Conservation (phyloP, 2,888 invertebrate species). For the Agonopterix subpropinquella region DNA sequence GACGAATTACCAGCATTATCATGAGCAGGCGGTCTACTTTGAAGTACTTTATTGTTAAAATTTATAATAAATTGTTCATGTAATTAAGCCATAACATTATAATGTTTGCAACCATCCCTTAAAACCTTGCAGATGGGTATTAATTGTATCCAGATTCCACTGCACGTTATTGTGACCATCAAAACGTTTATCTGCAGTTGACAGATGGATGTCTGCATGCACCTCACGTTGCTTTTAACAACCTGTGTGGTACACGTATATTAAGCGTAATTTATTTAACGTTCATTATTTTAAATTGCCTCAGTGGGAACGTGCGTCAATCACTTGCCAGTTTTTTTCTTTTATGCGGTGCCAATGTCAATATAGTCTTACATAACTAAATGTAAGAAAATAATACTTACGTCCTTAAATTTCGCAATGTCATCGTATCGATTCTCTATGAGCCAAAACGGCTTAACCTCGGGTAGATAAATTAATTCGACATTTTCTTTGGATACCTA, state of each 20-base stretch:
- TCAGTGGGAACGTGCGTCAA: constrained; percentile 28
- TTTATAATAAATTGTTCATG: no score
- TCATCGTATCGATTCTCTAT: constrained; percentile 2
- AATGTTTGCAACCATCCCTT: no score
- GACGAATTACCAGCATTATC: no score
- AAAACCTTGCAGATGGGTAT: no score
- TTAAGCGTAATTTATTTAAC: constrained; percentile 24
- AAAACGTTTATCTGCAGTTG: not conserved
- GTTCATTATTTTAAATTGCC: constrained; percentile 40
- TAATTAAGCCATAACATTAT: no score
- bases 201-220: constrained; percentile 8
- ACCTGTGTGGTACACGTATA: constrained; percentile 23
- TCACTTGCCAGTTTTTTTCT: constrained; percentile 36
- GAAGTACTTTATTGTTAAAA: no score
- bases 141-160: no score
- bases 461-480: constrained; percentile 11
- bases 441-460: constrained; percentile 1
- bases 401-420: not conserved
- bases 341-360: constrained; percentile 32
- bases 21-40: no score
- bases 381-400: not conserved
- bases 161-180: no score
- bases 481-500: constrained; percentile 14
- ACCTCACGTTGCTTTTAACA: constrained; percentile 21
- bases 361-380: constrained; percentile 2